Conservation (phyloP, 2,113 vertebrate genomes). For the Psettodes erumei region DNA sequence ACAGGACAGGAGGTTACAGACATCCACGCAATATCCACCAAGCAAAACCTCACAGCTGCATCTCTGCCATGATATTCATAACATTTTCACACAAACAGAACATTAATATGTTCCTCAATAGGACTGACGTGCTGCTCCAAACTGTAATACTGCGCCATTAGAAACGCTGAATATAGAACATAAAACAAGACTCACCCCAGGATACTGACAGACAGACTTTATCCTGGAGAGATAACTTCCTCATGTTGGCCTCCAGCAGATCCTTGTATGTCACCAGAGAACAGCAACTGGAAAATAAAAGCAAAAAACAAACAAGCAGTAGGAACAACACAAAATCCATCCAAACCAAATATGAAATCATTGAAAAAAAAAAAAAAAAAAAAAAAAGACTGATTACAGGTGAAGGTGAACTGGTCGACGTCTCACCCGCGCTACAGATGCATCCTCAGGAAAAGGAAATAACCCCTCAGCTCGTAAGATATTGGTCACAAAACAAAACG, state of each 20-base stretch:
- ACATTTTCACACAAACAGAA: not conserved
- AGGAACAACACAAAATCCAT: not conserved
- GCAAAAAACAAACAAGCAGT: not conserved
- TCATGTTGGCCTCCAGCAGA: slow-evolving; percentile 37
- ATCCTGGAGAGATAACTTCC: not conserved
- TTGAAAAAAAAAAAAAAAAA: no score
- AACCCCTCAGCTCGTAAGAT: not conserved
- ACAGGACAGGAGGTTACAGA: not conserved
- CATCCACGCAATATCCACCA: not conserved
- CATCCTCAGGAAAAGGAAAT: not conserved
- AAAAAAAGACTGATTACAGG: no score
- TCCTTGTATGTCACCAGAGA: not conserved
- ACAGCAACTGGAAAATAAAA: not conserved
- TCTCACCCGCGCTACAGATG: not conserved
- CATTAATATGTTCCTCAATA: not conserved
- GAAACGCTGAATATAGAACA: not conserved
- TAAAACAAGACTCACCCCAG: slow-evolving; percentile 46
- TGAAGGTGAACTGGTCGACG: not conserved
- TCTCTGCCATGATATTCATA: no score
- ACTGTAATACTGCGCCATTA: not conserved
- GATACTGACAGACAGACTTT: not conserved
- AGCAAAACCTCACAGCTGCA: no score
- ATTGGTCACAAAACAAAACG: no score
- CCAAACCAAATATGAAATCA: not conserved
- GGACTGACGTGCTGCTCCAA: not conserved